Base-by-base conservation (phyloP, 37 sponge, comb jelly and placozoan genomes). In the Cliona cf. orientalis region DNA sequence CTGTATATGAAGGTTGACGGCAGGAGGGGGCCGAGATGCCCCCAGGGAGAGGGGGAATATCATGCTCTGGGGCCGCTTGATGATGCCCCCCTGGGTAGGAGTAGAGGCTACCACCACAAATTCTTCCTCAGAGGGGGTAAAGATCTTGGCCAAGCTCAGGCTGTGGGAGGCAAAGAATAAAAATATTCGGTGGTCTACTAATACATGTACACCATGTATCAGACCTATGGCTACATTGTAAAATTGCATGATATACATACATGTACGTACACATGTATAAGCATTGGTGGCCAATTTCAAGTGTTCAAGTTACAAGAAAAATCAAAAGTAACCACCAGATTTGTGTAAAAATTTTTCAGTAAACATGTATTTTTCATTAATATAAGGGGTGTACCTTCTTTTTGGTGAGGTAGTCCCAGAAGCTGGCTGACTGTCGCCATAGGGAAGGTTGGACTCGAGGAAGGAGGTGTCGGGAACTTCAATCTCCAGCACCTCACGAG, bases 401-500 rank as follows among this genome's bases (percentile, higher is more conserved):
- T 78, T 78, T 9, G 79, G 66, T 35, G 61, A 22, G 65, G 66
- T 66, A 3, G 7, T 14, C 4, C 34, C 21, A 53, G 22, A 1
- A 7, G 9, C 21, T 5, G 56, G 23, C 38, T 2, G 11, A 5
- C 7, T 11, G 7, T 33, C 58, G 3, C 39, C 34, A 19, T 49
- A 11, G 17, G 55, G 55, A 40, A 33, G 33, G 22, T 21, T 34
- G 73, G 14, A 37, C 35, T 85, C 86, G 26, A 85, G 63, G 21
- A 41, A 12, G 37, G 62, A 37, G n/a, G 60, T 68, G 36, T 87
- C 84, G 0, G 92, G 66, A 17, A 82, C 72, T 23, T 92, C 92
- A 25, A 92, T 71, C 60, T 92, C 92, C 31, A 87, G 22, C 53
- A 92, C 75, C 44, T 87, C 88, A 28, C 84, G 45, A 5, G 89